Evolutionary conservation across 2,888 invertebrate genomes (phyloP), one percentile per base, ranked within the genome.

Genomic region (Drosophila kanekoi): DNA sequence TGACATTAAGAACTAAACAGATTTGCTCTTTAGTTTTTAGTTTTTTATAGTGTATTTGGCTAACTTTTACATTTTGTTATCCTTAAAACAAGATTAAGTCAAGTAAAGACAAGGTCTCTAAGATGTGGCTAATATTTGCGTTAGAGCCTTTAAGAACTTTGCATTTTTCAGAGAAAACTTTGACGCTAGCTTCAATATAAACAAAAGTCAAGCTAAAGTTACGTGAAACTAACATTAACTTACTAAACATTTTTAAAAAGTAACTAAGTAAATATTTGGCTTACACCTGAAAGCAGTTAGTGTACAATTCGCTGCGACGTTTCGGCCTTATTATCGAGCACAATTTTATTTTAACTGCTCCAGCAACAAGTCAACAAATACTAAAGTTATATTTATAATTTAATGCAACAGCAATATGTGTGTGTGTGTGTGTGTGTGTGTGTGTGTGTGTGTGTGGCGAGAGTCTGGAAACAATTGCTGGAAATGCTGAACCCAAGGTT

Each of bases 381-480:
- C 73, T 40, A 59, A 43, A 49, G 57, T 53, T 41, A 18, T 77
- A 58, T 67, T 57, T 62, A 66, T 77, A 77, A 58, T 47, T 72
- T 35, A 52, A 58, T 74, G 57, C 65, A 60, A 49, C 62, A 52
- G 56, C 33, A 49, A 44, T 18, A 13, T 43, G 28, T 40, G 44
- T 49, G 16, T 51, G 4, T 40, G 18, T 20, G 18, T 18, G 11
- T 44, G 38, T 20, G 35, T 43, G 28, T 56, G 14, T 33, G 6
- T 9, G 0, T 16, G 35, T 33, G 11, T 35, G 41, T 35, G 40
- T 53, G 11, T 18, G 11, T 33, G 40, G 11, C 37, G 43, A 63
- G 48, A 28, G 44, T 51, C 40, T 49, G 44, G 40, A 44, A 41
- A 54, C 35, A 40, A 66, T 51, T 23, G 28, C 48, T 53, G 38